Conservation (phyloP, 1,140 invertebrate genomes). For the Drosophila dunni region DNA sequence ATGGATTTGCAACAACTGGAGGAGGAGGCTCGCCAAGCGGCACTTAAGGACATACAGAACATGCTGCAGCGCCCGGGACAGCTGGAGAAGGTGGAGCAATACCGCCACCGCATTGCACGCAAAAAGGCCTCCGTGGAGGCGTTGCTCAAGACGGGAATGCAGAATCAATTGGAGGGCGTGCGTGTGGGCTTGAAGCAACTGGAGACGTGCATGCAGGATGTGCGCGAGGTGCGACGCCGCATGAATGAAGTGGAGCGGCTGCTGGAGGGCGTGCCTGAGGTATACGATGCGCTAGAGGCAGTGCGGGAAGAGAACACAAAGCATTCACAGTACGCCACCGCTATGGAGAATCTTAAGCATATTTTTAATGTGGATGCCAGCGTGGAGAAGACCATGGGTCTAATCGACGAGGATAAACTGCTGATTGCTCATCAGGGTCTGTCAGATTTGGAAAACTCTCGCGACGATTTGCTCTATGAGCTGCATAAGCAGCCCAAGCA, state of each 20-base stretch:
- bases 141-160: constrained; percentile 98
- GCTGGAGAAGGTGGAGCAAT: constrained; percentile 92
- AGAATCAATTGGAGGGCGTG: constrained; percentile 98
- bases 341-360: constrained; percentile 98
- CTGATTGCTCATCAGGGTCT: constrained; percentile 97
- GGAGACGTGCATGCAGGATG: constrained; percentile 92
- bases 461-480: constrained; percentile 97
- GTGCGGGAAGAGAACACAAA: constrained; percentile 96
- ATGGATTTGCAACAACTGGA: constrained; percentile 93
- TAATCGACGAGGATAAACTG: constrained; percentile 97
- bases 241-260: constrained; percentile 90
- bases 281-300: constrained; percentile 92
- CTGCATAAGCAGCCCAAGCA: constrained; percentile 97
- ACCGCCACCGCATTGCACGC: constrained; percentile 87
- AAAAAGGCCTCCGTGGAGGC: constrained; percentile 98
- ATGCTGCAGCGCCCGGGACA: constrained; percentile 98
- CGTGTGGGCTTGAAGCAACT: constrained; percentile 96
- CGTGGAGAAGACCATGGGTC: constrained; percentile 96
- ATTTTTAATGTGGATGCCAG: constrained; percentile 99
- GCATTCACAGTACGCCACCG: constrained; percentile 98
- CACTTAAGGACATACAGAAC: constrained; percentile 95
- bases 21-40: constrained; percentile 92
- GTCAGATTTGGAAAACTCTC: constrained; percentile 97
- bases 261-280: constrained; percentile 88
- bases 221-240: constrained; percentile 89